phyloP scores from a whole-genome alignment of 2,797 vertebrate genomes.

The Gymnoscopelus braueri region DNA sequence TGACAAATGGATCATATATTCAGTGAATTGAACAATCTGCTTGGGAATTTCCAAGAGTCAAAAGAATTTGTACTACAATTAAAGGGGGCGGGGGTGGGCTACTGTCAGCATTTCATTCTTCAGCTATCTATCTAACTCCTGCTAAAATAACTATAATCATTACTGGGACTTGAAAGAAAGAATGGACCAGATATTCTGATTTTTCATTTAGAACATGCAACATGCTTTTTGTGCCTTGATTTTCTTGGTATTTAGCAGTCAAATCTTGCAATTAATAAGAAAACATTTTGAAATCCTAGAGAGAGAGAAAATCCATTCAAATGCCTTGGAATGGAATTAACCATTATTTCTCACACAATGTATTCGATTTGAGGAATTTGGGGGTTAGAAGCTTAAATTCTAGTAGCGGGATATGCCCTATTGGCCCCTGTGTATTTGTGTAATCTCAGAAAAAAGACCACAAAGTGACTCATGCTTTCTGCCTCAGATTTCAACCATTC shows the following conservation, averaged over 20 bases:
- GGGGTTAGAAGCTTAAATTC: conserved; percentile 14
- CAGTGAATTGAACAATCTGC: conserved; percentile 2
- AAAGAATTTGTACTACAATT: conserved; percentile 3
- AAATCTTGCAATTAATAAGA: background rate
- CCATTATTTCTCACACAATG: background rate
- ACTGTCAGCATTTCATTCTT: background rate
- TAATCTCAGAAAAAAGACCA: conserved; percentile 42
- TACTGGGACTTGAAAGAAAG: background rate
- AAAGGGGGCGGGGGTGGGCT: background rate
- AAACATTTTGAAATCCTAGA: background rate
- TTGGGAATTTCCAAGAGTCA: conserved; percentile 8
- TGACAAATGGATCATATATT: conserved; percentile 13
- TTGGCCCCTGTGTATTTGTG: conserved; percentile 3
- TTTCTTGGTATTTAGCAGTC: background rate
- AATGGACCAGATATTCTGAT: background rate
- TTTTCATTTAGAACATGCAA: background rate
- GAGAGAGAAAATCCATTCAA: background rate
- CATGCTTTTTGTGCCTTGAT: background rate
- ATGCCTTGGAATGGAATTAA: background rate
- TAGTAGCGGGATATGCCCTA: conserved; percentile 11
- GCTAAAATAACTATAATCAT: conserved; percentile 3
- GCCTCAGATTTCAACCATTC: conserved; percentile 64
- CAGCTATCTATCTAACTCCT: background rate
- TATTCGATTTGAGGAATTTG: conserved; percentile 17
- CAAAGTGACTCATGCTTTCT: conserved; percentile 58